Percentiles rank a stretch among this genome's conserved stretches.
Evolutionary conservation across 2,113 vertebrate species (phyloP).

Genomic region (Tautogolabrus adspersus): DNA sequence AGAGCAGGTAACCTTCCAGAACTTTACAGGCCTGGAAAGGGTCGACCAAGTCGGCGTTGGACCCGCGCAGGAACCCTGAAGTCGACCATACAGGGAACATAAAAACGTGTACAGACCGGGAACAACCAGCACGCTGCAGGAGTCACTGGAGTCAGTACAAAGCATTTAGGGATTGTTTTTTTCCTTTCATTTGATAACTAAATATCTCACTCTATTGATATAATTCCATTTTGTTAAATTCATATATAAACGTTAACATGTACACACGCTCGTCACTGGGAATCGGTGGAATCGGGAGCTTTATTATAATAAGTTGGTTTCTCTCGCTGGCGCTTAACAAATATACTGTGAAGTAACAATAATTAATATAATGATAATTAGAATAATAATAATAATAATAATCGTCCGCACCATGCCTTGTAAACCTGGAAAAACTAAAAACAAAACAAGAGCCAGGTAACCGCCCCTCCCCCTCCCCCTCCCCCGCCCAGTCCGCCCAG

Average conservation of each 20-base stretch:
- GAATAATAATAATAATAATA: constrained; percentile 61
- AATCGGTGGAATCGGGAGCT: constrained; percentile 74
- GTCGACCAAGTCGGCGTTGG: neutral
- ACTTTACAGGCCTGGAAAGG: neutral
- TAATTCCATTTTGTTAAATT: constrained; percentile 69
- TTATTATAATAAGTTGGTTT: constrained; percentile 77
- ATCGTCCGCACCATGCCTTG: constrained; percentile 91
- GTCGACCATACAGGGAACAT: neutral
- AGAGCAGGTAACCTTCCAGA: no score
- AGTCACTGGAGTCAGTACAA: constrained; percentile 3
- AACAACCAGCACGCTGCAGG: constrained; percentile 31
- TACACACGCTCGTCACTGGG: constrained; percentile 79
- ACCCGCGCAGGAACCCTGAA: constrained; percentile 39
- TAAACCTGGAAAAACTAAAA: constrained; percentile 92
- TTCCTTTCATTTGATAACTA: constrained; percentile 78
- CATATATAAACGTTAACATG: constrained; percentile 78
- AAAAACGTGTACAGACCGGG: constrained; percentile 9
- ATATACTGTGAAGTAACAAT: constrained; percentile 84
- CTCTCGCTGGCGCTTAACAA: constrained; percentile 83
- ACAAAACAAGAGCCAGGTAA: constrained; percentile 87
- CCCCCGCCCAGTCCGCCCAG: constrained; percentile 80
- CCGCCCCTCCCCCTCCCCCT: constrained; percentile 7
- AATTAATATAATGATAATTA: constrained; percentile 81
- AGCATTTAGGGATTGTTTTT: constrained; percentile 12
- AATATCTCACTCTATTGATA: constrained; percentile 81